A percentile compares a stretch with the other conserved stretches of the same genome.
Conservation (phyloP, 1,140 invertebrate species). For the Calliphora vicina region DNA sequence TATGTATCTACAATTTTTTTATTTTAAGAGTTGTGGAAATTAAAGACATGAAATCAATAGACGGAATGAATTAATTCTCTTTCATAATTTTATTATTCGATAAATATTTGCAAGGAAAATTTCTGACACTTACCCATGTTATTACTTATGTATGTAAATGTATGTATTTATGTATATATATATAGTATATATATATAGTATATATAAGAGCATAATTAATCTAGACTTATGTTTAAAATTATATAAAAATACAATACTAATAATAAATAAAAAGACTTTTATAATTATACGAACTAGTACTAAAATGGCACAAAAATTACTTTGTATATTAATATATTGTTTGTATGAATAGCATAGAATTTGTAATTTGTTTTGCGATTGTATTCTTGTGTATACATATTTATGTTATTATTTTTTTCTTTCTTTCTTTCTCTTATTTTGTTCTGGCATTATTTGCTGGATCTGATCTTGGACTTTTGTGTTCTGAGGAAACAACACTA, state of each 20-base stretch:
- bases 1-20: too few relatives aligned
- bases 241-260: slow-evolving; percentile 11
- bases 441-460: background rate
- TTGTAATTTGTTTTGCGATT: background rate
- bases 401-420: background rate
- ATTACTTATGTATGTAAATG: too few relatives aligned
- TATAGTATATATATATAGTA: too few relatives aligned
- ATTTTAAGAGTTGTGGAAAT: too few relatives aligned
- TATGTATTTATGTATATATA: too few relatives aligned
- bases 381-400: background rate
- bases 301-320: slow-evolving; percentile 10
- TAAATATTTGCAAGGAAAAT: too few relatives aligned
- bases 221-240: background rate
- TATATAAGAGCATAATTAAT: background rate
- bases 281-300: background rate
- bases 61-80: too few relatives aligned
- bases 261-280: background rate
- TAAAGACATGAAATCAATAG: too few relatives aligned
- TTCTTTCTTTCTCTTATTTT: background rate
- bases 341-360: background rate
- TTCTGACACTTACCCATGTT: too few relatives aligned
- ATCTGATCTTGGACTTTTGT: background rate
- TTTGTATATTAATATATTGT: slow-evolving; percentile 3
- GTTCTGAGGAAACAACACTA: too few relatives aligned
- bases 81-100: too few relatives aligned